Conservation (phyloP, 2,888 invertebrate genomes). For the Margaritifera margaritifera region DNA sequence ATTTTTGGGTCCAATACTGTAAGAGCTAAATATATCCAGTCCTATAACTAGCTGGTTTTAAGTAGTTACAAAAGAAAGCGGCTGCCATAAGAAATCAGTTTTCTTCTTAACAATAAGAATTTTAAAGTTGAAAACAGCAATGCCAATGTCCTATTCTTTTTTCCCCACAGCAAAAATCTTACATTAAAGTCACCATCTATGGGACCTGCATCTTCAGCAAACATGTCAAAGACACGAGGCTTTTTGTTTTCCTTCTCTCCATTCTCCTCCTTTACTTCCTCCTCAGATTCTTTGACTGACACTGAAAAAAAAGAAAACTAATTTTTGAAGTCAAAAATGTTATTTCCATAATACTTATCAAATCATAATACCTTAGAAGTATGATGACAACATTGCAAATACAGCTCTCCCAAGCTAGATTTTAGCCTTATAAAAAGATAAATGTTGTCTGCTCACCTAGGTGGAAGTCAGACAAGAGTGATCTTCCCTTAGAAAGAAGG, state of each 20-base stretch:
- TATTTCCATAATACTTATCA: slow-evolving; percentile 1
- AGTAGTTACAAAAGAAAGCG: too few relatives aligned
- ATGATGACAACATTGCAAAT: background rate
- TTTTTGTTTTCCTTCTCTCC: slow-evolving; percentile 52
- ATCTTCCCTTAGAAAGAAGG: too few relatives aligned
- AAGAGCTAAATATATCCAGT: too few relatives aligned
- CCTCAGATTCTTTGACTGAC: slow-evolving; percentile 1
- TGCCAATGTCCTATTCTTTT: too few relatives aligned
- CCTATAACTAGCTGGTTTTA: too few relatives aligned
- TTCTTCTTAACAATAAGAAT: too few relatives aligned
- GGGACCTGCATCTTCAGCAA: slow-evolving; percentile 85
- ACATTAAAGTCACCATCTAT: slow-evolving; percentile 84
- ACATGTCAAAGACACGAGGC: slow-evolving; percentile 76
- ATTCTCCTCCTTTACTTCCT: slow-evolving; percentile 24
- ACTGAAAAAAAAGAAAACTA: slow-evolving; percentile 2
- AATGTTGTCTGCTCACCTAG: too few relatives aligned
- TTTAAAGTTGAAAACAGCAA: too few relatives aligned
- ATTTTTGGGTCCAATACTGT: too few relatives aligned
- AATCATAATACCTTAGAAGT: background rate
- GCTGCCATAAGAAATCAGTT: too few relatives aligned
- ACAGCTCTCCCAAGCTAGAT: slow-evolving; percentile 1
- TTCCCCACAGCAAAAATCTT: slow-evolving; percentile 63
- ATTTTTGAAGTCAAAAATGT: background rate
- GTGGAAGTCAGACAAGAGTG: too few relatives aligned
- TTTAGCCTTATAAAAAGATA: background rate